These are phyloP conservation scores for Tryphoninae sp. DNA, from an alignment of 2,888 invertebrate genomes.

Conservation along the genomic window DNA sequence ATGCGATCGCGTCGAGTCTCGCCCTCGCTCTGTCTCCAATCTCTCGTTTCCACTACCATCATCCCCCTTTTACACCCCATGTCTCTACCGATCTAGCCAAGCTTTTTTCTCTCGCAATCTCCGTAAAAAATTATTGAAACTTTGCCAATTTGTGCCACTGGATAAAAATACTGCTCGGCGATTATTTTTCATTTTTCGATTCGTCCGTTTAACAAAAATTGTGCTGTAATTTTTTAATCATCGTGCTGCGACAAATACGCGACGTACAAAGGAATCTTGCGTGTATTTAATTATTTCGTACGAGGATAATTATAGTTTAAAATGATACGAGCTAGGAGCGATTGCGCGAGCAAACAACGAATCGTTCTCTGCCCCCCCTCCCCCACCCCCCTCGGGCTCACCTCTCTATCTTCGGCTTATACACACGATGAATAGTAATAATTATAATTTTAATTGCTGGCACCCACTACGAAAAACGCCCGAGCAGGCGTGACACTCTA, in stretches of 20 bases:
- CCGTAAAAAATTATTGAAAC: no score
- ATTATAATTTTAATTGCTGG: constrained; percentile 57
- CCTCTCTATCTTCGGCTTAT: constrained; percentile 27
- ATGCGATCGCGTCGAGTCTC: constrained; percentile 56
- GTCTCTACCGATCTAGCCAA: constrained; percentile 7
- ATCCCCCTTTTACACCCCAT: background rate
- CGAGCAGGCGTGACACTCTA: constrained; percentile 32
- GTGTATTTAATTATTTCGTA: background rate
- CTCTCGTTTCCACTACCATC: constrained; percentile 7
- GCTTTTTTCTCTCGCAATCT: background rate
- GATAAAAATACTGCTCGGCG: no score
- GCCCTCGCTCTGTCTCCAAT: constrained; percentile 16
- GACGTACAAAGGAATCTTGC: no score
- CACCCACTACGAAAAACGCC: constrained; percentile 14
- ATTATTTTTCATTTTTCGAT: no score
- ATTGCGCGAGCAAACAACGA: constrained; percentile 54
- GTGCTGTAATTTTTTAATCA: no score
- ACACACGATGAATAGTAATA: constrained; percentile 46
- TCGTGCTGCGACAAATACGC: no score
- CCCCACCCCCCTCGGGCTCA: no score
- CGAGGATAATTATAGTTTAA: background rate
- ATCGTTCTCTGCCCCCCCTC: constrained; percentile 18
- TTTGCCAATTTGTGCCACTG: no score
- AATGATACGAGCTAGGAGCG: background rate
- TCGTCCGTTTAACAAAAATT: no score